phyloP scores from a whole-genome alignment of 2,888 invertebrate species.

The Syrista parreyssii region DNA sequence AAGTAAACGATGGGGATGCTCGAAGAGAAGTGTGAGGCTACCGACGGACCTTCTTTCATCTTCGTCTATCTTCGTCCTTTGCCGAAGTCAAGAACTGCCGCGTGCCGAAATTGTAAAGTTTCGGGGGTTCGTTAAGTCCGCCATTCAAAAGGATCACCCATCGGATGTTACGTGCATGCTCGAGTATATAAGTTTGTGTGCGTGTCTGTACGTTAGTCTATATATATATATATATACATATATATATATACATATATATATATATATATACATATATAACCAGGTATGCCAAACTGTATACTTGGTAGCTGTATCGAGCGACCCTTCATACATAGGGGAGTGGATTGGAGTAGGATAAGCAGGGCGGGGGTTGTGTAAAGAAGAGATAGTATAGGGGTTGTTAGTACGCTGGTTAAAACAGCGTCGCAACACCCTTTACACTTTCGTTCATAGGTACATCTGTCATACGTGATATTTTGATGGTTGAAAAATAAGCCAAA shows the following conservation, averaged over 20 bases:
- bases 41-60: not conserved
- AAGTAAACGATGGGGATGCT: not conserved
- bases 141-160: constrained; percentile 16
- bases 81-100: constrained; percentile 3
- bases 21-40: not conserved
- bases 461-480: not conserved
- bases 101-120: constrained; percentile 26
- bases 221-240: not conserved
- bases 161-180: not conserved
- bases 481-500: not conserved
- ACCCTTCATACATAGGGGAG: not conserved
- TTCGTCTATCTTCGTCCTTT: not conserved
- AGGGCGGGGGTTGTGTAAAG: not conserved
- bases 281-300: not conserved
- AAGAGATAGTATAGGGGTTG: not conserved
- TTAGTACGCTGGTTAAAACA: not conserved
- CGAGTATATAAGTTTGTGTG: not conserved
- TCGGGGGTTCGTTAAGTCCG: constrained; percentile 28
- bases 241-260: too few relatives aligned
- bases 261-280: not conserved
- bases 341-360: not conserved
- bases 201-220: not conserved
- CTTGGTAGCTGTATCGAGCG: not conserved
- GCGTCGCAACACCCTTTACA: not conserved
- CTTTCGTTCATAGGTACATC: not conserved